Evolutionary conservation across 2,888 invertebrate species (phyloP), one percentile per base, ranked within the genome.

Genomic region (Smittia aterrima): DNA sequence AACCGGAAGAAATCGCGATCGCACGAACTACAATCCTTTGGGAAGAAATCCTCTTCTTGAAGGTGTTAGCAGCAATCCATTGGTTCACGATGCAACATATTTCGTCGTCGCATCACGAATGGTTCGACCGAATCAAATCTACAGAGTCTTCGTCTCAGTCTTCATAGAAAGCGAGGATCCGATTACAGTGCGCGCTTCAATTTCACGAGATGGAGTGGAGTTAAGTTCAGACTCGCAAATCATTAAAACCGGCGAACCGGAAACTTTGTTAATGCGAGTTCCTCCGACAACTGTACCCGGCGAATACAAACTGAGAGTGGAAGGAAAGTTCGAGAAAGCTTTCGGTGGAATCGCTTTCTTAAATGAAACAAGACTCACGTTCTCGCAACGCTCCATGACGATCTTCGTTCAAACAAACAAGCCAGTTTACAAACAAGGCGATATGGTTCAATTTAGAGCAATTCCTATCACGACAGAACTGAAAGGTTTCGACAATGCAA

Each of bases 391-490:
- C 47, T 95, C 96, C 67, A 93, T 96, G 91, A 96, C 97, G 0
- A 93, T 97, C 76, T 96, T 97, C 81, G 92, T 98, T 77, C 96
- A 96, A 83, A 89, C 94, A 79, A 96, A 97, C 81, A 96, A 96
- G 80, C 97, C 97, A 0, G 89, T 96, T 3, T 98, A 98, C 80
- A 95, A 91, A 89, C 96, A 97, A 82, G 90, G 92, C 3, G 93
- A 97, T 82, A 92, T 86, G 87, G 93, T 96, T 0, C 87, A 90
- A 75, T 96, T 98, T 82, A 89, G 98, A 53, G 90, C 94, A 6
- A 92, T 98, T 77, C 97, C 97, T 0, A 94, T 98, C 78, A 92
- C 93, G 79, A 95, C 95, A 0, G 95, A 96, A 80, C 84, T 98
- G 77, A 93, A 92, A 82, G 93, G 96, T 0, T 95, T 93, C 81